Conservation (phyloP, 2,888 invertebrate species). For the Callyntrura guangdongensis region DNA sequence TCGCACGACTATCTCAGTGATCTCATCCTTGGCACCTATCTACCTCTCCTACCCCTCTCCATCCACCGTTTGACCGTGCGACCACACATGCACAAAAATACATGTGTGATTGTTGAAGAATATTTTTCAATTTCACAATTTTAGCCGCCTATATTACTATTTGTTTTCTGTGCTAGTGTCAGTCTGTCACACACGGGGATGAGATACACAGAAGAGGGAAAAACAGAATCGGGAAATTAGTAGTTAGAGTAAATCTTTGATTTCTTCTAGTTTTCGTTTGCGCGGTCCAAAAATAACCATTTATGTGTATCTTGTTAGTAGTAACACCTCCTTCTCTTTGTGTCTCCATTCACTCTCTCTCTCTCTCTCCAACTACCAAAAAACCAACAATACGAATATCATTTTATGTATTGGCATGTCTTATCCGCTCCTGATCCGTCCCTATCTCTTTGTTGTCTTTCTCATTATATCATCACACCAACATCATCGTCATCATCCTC, state of each 20-base stretch:
- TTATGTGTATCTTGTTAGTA: too few relatives aligned
- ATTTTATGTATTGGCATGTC: conserved; percentile 47
- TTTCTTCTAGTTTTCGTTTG: conserved; percentile 64
- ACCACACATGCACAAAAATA: background rate
- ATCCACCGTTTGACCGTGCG: conserved; percentile 1
- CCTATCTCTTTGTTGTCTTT: conserved; percentile 56
- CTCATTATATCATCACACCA: conserved; percentile 50
- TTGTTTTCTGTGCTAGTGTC: background rate
- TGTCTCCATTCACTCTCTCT: too few relatives aligned
- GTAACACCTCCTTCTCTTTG: background rate
- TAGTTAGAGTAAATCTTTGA: conserved; percentile 71
- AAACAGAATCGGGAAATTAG: conserved; percentile 41
- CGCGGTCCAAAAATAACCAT: conserved; percentile 61
- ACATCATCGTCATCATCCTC: background rate
- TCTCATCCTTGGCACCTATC: conserved; percentile 2
- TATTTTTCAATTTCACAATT: conserved; percentile 22
- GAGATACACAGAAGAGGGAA: background rate
- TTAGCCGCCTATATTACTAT: conserved; percentile 26
- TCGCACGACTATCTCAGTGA: background rate
- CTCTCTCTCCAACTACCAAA: too few relatives aligned
- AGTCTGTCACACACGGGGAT: too few relatives aligned
- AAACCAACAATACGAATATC: background rate
- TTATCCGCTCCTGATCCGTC: conserved; percentile 46
- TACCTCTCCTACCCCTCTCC: background rate
- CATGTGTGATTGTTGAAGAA: conserved; percentile 39